Conservation (phyloP, 2,113 vertebrate species). For the Tursiops truncatus region DNA sequence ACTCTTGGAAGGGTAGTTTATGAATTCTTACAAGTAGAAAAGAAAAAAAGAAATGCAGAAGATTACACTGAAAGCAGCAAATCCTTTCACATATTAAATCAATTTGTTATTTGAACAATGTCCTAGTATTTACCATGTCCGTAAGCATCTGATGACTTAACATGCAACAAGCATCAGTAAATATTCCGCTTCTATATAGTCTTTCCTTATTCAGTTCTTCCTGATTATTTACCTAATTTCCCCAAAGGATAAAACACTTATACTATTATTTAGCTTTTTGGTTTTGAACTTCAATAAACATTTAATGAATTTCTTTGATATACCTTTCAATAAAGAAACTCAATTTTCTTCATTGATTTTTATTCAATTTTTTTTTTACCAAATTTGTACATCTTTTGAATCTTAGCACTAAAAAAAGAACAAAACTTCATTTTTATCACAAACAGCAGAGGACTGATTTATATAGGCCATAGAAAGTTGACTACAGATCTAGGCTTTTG, state of each 20-base stretch:
- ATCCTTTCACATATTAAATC: not conserved
- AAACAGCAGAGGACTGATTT: not conserved
- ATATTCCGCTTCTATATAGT: not conserved
- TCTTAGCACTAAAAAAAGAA: not conserved
- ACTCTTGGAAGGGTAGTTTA: not conserved
- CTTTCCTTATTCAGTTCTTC: not conserved
- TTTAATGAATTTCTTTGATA: not conserved
- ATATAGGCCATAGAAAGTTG: not conserved
- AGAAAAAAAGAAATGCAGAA: not conserved
- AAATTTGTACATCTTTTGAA: not conserved
- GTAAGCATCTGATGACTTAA: not conserved
- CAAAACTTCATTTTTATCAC: not conserved
- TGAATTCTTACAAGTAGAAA: not conserved
- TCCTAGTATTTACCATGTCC: not conserved
- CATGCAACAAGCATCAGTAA: not conserved
- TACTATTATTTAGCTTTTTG: not conserved
- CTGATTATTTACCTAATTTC: not conserved
- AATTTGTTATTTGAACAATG: not conserved
- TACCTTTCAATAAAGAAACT: constrained; percentile 1
- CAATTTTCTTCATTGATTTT: not conserved
- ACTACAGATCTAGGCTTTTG: not conserved
- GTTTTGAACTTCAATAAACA: not conserved
- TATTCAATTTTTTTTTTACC: not conserved
- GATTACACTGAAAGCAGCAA: not conserved
- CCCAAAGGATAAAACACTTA: not conserved